Evolutionary conservation across 2,888 invertebrate genomes (phyloP).

Genomic region (Agrypnus murinus): DNA sequence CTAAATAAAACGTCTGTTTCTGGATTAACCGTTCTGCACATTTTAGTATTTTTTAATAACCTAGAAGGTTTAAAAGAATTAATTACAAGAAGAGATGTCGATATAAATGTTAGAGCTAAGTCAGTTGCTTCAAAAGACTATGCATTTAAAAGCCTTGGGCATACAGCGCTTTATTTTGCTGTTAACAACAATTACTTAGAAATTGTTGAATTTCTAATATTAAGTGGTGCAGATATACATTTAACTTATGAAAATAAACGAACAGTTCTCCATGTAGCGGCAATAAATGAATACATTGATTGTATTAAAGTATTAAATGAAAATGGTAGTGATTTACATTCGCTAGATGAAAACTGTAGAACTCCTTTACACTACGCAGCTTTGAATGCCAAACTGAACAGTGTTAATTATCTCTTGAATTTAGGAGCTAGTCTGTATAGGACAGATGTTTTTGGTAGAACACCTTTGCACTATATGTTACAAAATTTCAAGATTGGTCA

Average conservation of each 20-base stretch:
- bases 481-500: conserved; percentile 2
- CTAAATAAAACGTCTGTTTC: too few species aligned
- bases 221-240: not conserved
- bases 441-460: not conserved
- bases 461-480: not conserved
- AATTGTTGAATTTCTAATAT: not conserved
- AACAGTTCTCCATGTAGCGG: not conserved
- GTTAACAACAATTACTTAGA: not conserved
- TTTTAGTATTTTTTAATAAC: too few species aligned
- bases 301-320: not conserved
- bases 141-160: not conserved
- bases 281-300: not conserved
- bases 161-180: not conserved
- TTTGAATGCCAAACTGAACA: not conserved
- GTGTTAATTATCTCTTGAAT: not conserved
- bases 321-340: not conserved
- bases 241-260: conserved; percentile 6
- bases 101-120: too few species aligned
- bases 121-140: too few species aligned
- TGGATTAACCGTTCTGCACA: too few species aligned
- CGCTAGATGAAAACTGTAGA: not conserved
- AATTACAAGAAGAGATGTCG: too few species aligned
- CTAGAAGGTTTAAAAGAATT: too few species aligned
- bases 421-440: not conserved
- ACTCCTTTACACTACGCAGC: conserved; percentile 14